Base-by-base conservation (phyloP, 2,113 vertebrate species). In the Ascaphus truei region DNA sequence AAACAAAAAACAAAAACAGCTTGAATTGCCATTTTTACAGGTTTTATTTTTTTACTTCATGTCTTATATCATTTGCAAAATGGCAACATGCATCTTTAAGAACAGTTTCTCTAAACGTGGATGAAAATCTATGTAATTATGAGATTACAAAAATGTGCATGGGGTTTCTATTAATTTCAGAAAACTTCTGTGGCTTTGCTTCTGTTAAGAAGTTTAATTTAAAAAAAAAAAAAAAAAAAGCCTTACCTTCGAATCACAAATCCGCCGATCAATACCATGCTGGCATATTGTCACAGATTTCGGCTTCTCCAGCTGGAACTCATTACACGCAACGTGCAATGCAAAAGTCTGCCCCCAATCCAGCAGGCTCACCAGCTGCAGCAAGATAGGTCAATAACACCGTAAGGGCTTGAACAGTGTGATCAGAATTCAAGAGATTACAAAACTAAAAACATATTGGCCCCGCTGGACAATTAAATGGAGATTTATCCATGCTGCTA, bases 281-380 rank as follows among this genome's bases (percentile, higher is more conserved):
- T 98, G 97, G 81, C 97, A 98, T 65, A 91, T 82, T 45, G 98
- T 65, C 1, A 94, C 84, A 25, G 94, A 91, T 75, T 97, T 98
- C 26, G 97, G 97, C 76, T 94, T 92, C 74, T 98, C 95, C n/a
- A 99, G 85, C 79, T 98, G 93, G 79, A 98, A 99, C 68, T 99
- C 96, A 23, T 88, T 88, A 50, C 96, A 99, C 22, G 92, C 84
- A 15, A 96, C 94, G 1, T 99, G 97, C 78, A 97, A 99, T 39
- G 96, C 75, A 73, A 96, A 99, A 1, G 86, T 92, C 83, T 99
- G 93, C 0, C 91, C 95, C 96, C 96, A 99, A 8, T 98, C 94
- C 66, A 96, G 79, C 56, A 98, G 85, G 77, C 85, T 90, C 0
- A 86, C 88, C 64, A 98, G 77, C 96, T 98, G 77, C 1, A 78